Percentiles rank a stretch among this genome's conserved stretches.
These are phyloP conservation scores for Thunnus albacares DNA, from an alignment of 2,797 vertebrate species.

Conservation along the genomic window DNA sequence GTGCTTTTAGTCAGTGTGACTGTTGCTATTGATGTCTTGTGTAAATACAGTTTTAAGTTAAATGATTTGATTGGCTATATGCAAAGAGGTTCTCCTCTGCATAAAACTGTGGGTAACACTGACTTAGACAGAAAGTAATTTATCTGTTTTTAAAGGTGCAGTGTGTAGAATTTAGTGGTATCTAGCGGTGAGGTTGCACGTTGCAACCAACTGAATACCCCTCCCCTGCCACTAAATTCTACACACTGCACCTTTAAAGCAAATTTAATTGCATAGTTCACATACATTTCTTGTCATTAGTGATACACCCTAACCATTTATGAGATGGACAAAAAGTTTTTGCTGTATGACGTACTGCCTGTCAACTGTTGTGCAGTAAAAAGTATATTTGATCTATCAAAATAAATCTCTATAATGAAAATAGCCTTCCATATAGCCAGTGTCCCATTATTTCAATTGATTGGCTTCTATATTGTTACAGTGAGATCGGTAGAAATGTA, in stretches of 20 bases:
- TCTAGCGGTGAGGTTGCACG: too few species aligned
- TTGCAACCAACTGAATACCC: too few species aligned
- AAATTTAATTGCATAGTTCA: not conserved
- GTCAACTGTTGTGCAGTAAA: not conserved
- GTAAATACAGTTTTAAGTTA: not conserved
- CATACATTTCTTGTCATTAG: not conserved
- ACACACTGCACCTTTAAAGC: not conserved
- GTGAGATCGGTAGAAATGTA: slow-evolving; percentile 29
- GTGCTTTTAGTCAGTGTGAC: not conserved
- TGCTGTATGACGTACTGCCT: not conserved
- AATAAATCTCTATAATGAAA: slow-evolving; percentile 16
- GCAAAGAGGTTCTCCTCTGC: not conserved
- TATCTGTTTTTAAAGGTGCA: too few species aligned
- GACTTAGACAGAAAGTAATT: not conserved
- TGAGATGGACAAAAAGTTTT: not conserved
- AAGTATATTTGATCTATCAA: slow-evolving; percentile 8
- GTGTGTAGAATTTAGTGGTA: too few species aligned
- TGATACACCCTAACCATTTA: not conserved
- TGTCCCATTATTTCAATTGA: slow-evolving; percentile 24
- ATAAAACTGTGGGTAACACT: not conserved
- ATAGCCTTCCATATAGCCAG: not conserved
- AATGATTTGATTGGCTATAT: not conserved
- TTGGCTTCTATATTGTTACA: not conserved
- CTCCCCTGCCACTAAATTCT: too few species aligned
- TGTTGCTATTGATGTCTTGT: not conserved